Evolutionary conservation across 92 coral and sea anemone species (phyloP), one percentile per base, ranked within the genome.

Genomic region (Epizoanthus illoricatus): DNA sequence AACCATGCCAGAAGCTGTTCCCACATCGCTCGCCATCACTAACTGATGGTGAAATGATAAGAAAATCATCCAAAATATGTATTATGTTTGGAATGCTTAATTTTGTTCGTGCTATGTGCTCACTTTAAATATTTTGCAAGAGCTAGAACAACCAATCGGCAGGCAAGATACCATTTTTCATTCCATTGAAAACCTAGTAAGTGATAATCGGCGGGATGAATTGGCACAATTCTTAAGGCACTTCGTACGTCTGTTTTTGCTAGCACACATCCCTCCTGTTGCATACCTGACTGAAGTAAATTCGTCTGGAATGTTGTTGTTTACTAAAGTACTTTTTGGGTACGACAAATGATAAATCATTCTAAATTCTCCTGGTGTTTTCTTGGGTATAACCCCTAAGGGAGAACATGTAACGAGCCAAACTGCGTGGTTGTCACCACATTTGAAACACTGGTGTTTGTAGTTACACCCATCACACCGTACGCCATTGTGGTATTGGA

Each of bases 341-440:
- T 28, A 90, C 41, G 90, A 84, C 84, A 90, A 69, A 75, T 90
- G 88, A 66, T 90, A 90, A 71, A 90, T 90, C 18, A 90, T 58
- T 55, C 89, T 86, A 74, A 78, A 90, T 87, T 80, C n/a, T 8
- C 93, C 90, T 15, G 91, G 91, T n/a, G 84, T 56, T 67, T 88
- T 91, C 69, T 88, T 88, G 21, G 78, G 93, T 3, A 90, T 90
- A 24, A 87, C 81, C n/a, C 91, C 94, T 9, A 90, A 43, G 42
- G 94, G 92, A 21, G 92, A 91, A 42, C 81, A 4, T 86, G 79
- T 75, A 88, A 90, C 71, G 70, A 56, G 7, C 24, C 64, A 73
- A 52, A 52, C 56, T 9, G 56, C 71, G 79, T 87, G 87, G 42
- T 41, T 63, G 68, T 36, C 80, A 45, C 80, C 74, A 70, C 91